phyloP scores from a whole-genome alignment of 2,888 invertebrate genomes.

The Salticus scenicus region DNA sequence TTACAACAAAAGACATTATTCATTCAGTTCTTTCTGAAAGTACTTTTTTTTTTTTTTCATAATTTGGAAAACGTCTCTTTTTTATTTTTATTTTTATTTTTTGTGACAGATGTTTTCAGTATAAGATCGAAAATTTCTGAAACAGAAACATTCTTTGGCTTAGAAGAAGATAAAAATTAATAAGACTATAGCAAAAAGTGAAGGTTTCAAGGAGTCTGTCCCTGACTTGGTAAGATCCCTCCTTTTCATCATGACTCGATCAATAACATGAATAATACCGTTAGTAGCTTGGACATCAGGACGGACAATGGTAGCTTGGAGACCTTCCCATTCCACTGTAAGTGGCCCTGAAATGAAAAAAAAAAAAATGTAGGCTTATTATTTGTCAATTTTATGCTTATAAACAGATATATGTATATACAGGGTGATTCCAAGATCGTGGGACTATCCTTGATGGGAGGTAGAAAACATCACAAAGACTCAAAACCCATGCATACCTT shows the following conservation, averaged over 20 bases:
- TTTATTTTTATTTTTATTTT: not conserved
- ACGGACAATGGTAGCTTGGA: conserved; percentile 88
- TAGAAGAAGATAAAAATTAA: conserved; percentile 37
- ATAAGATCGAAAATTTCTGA: not conserved
- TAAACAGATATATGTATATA: no score
- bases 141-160: conserved; percentile 22
- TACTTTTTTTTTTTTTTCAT: not conserved
- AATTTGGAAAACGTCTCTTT: not conserved
- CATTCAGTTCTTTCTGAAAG: no score
- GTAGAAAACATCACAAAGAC: no score
- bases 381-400: no score
- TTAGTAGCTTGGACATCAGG: conserved; percentile 97
- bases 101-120: not conserved
- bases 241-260: conserved; percentile 87
- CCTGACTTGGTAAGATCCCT: conserved; percentile 82
- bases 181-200: conserved; percentile 19
- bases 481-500: no score
- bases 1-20: not conserved
- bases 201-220: conserved; percentile 37
- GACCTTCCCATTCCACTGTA: conserved; percentile 88
- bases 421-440: no score
- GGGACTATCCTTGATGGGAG: no score
- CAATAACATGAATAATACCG: conserved; percentile 95
- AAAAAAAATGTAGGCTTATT: no score
- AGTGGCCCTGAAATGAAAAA: conserved; percentile 79